Base-by-base conservation (phyloP, 2,888 invertebrate genomes). In the Brenthis hecate region DNA sequence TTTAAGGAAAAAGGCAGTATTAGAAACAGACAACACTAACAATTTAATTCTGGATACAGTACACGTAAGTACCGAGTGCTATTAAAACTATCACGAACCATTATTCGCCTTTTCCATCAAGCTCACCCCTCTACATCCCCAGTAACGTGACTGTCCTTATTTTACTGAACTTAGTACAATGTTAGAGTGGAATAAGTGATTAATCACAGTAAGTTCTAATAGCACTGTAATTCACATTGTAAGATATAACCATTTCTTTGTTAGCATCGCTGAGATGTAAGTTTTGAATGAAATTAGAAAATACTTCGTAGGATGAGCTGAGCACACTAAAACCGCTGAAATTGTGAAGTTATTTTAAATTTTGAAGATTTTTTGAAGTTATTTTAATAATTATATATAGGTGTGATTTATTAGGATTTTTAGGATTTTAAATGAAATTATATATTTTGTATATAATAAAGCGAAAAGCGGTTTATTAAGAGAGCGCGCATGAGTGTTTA, bases 141-240 rank as follows among this genome's bases (percentile, higher is more conserved):
- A 23, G 50, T 71, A 66, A 69, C 67, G 73, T 70, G 71, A 72
- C 69, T 65, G 61, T 43, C 62, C 69, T 65, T 68, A 67, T 71
- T 72, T 65, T 61, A 61, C 55, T 68, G 64, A 72, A 71, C 69
- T 69, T 69, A 68, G 54, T 69, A 64, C 57, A 64, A 62, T 64
- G 68, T 69, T 56, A 72, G 70, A 69, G 65, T 36, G 56, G 69
- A 62, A 69, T 69, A 66, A 71, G 70, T 71, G 71, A 74, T 74
- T 71, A 71, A 74, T 74, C 72, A 74, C 65, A 63, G 71, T 70
- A 66, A 73, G 66, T 68, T 70, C 58, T 68, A 69, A 74, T 71
- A 71, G 66, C 66, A 68, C 36, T 68, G 67, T 70, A 64, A 71
- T 72, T 63, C 54, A 68, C 65, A 67, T 67, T 36, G 43, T 55